Conservation (phyloP, 2,797 vertebrate species). For the Dromococcyx pavoninus region DNA sequence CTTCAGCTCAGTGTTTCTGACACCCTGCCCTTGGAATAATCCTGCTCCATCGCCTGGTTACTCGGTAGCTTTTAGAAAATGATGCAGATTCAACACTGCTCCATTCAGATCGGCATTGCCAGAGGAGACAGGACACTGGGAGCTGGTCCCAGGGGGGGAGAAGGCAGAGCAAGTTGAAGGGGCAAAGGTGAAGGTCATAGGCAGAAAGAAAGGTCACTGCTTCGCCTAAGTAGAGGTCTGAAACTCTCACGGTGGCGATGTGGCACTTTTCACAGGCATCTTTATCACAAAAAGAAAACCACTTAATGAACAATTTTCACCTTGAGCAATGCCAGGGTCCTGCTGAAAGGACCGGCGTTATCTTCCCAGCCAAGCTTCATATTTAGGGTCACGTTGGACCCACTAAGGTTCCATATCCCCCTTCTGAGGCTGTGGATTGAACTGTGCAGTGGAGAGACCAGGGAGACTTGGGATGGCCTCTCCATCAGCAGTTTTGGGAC, state of each 20-base stretch:
- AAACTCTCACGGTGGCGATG: neutral
- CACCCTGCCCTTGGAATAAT: neutral
- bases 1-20: neutral
- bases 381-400: neutral
- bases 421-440: neutral
- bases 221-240: neutral
- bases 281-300: neutral
- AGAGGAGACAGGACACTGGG: neutral
- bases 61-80: neutral
- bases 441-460: rapidly evolving
- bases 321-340: neutral
- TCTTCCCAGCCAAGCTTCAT: neutral
- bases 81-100: neutral
- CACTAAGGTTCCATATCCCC: neutral
- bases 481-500: neutral
- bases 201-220: neutral
- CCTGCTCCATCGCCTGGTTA: neutral
- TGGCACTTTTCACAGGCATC: neutral
- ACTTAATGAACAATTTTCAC: neutral
- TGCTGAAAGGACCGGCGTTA: neutral
- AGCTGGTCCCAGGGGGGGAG: neutral
- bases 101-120: neutral
- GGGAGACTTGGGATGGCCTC: neutral
- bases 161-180: neutral
- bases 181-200: neutral